These are phyloP conservation scores for Nanorana parkeri DNA, from an alignment of 2,113 vertebrate genomes.

Conservation along the genomic window DNA sequence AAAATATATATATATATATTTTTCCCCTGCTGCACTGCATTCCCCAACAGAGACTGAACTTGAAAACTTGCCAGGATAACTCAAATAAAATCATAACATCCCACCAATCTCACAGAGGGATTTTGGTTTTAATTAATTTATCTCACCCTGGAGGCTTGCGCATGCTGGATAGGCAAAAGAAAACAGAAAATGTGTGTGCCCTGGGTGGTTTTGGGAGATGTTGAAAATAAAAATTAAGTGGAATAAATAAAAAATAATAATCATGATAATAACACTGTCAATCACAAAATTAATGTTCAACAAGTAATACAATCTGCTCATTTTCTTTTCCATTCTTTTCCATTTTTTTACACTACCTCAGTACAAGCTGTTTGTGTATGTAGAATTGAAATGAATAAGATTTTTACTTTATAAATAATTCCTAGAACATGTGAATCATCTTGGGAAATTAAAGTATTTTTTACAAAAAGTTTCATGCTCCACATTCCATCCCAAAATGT, in stretches of 20 bases:
- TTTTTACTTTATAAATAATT: background rate
- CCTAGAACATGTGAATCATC: too few relatives aligned
- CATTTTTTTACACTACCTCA: background rate
- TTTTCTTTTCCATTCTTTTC: background rate
- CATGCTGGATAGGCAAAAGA: conserved; percentile 37
- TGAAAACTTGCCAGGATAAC: conserved; percentile 42
- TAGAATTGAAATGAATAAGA: background rate
- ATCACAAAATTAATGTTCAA: conserved; percentile 28
- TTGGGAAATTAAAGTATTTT: background rate
- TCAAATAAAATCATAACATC: conserved; percentile 47
- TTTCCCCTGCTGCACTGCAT: conserved; percentile 36
- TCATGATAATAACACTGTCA: conserved; percentile 28
- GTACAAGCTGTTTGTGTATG: background rate
- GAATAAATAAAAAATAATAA: conserved; percentile 44
- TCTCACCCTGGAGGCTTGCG: conserved; percentile 50
- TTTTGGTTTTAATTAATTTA: conserved; percentile 55
- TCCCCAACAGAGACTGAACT: conserved; percentile 26
- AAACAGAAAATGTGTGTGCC: conserved; percentile 46
- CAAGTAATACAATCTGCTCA: conserved; percentile 2
- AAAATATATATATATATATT: background rate
- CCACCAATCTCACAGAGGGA: conserved; percentile 41
- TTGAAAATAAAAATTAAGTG: conserved; percentile 23
- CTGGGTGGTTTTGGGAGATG: conserved; percentile 36
- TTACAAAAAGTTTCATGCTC: background rate
- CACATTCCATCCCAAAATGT: conserved; percentile 4